Percentiles rank a stretch among this genome's conserved stretches.
Evolutionary conservation across 2,113 vertebrate species (phyloP).

Genomic region (Siniperca knerii): DNA sequence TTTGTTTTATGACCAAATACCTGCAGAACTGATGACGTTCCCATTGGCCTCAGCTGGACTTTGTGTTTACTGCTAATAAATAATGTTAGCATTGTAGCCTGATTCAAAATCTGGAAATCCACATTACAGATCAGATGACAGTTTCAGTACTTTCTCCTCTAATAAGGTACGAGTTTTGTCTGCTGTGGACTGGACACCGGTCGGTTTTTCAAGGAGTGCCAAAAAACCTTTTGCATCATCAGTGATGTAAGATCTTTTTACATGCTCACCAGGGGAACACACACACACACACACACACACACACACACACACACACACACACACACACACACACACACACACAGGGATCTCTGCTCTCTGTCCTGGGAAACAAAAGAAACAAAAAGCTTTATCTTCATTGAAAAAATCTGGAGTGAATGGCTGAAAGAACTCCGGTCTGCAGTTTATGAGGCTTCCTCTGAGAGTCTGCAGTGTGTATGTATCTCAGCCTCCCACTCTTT

Average conservation of each 20-base stretch:
- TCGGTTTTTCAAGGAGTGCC: slow-evolving; percentile 1
- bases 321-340: slow-evolving; percentile 14
- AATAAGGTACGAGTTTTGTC: neutral
- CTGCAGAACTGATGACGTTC: too few relatives aligned
- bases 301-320: slow-evolving; percentile 1
- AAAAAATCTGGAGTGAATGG: neutral
- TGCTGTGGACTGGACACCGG: neutral
- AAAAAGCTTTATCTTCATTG: slow-evolving; percentile 1
- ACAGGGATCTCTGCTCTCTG: neutral
- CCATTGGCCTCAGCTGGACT: too few relatives aligned
- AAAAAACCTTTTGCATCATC: slow-evolving; percentile 50
- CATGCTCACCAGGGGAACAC: slow-evolving; percentile 29
- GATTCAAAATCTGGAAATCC: neutral
- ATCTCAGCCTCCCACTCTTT: neutral
- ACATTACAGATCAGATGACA: neutral
- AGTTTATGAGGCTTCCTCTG: neutral
- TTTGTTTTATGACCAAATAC: too few relatives aligned
- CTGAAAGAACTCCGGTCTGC: neutral
- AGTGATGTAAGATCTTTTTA: slow-evolving; percentile 42
- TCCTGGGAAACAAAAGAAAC: slow-evolving; percentile 11
- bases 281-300: slow-evolving; percentile 27
- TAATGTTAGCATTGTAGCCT: neutral
- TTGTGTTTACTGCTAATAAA: too few relatives aligned
- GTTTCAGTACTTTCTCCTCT: neutral
- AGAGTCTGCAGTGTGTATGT: neutral